These are phyloP conservation scores for Eufriesea mexicana DNA, from an alignment of 1,140 invertebrate species.

Conservation along the genomic window DNA sequence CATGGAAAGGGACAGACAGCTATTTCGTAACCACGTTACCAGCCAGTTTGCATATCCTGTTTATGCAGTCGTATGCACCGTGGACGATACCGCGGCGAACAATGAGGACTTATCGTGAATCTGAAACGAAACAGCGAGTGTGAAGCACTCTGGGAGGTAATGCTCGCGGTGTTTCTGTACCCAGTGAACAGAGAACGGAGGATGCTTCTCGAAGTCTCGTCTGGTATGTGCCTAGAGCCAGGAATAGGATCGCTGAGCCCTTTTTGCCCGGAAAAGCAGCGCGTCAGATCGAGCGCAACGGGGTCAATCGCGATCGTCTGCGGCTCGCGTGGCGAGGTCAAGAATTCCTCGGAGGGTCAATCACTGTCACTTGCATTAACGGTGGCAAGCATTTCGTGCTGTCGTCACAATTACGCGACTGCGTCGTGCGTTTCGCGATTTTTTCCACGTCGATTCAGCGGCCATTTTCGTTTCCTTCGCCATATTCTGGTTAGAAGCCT, in stretches of 20 bases:
- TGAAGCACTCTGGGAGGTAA: not conserved
- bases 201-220: not conserved
- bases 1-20: not conserved
- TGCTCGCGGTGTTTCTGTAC: not conserved
- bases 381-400: conserved; percentile 43
- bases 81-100: conserved; percentile 1
- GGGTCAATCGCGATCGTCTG: conserved; percentile 51
- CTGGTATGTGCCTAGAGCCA: not conserved
- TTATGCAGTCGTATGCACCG: not conserved
- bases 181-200: not conserved
- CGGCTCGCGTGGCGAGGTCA: conserved; percentile 48
- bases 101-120: conserved; percentile 19
- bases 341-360: conserved; percentile 64
- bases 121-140: conserved; percentile 14
- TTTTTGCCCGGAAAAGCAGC: conserved; percentile 12
- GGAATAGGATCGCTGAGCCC: conserved; percentile 13
- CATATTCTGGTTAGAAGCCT: not conserved
- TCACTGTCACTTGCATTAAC: conserved; percentile 57
- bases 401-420: conserved; percentile 15
- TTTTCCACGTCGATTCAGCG: not conserved
- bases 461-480: no score
- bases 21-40: conserved; percentile 5
- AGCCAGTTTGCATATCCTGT: conserved; percentile 23
- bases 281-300: conserved; percentile 54
- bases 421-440: not conserved